Base-by-base conservation (phyloP, 1,140 invertebrate genomes). In the Stegodyphus dumicola region DNA sequence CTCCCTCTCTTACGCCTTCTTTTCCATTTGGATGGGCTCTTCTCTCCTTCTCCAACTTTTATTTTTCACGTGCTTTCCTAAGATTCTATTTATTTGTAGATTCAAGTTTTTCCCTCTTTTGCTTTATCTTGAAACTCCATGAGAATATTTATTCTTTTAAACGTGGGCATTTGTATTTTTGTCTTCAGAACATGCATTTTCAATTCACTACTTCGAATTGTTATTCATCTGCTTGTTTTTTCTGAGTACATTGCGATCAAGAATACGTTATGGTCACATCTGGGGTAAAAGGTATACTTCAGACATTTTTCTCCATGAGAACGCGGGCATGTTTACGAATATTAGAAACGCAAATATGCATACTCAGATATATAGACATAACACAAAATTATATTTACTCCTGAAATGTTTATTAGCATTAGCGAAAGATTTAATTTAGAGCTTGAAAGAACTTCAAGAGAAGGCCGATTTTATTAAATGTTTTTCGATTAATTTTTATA, bases 11-110 rank as follows among this genome's bases (percentile, higher is more conserved):
- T 33, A 33, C 33, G 33, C 33, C 33, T 33, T 33, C n/a, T 65
- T 77, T 80, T 69, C 64, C 60, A 51, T 78, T 69, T 17, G 17
- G 48, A 18, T 10, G 49, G 17, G 7, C 17, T 71, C 18, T 33
- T 76, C 56, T 48, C 56, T 77, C n/a, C 53, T 60, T 11, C 18
- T 60, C 54, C 15, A 81, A 60, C 70, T 79, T 60, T 60, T 60
- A 9, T 11, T 15, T 15, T 9, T 11, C 56, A 11, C 56, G 9
- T 60, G 9, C 15, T 60, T 60, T 60, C 7, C n/a, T 33, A 18
- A 17, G 71, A 83, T 83, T 83, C 80, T 74, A 75, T 83, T 83
- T 83, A 83, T 83, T 83, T 83, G 73, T 67, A 83, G 80, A 83
- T 83, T 75, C 64, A 51, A 71, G 33, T 71, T 64, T 17, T 48